phyloP scores from a whole-genome alignment of 2,113 vertebrate genomes.

The Lophochroa leadbeateri region DNA sequence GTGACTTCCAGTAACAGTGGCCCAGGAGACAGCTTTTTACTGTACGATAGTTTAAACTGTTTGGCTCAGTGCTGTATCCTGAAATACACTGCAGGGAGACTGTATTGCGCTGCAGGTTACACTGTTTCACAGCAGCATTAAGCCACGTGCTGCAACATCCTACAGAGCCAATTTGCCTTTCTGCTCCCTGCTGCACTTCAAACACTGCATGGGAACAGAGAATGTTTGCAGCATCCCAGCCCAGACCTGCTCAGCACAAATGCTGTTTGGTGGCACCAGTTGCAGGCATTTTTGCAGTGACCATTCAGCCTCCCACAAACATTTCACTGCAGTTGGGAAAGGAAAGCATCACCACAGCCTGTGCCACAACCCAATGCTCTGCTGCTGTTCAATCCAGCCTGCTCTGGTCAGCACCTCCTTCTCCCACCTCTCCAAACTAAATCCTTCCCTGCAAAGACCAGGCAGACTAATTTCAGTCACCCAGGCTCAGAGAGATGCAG shows the following conservation, averaged over 20 bases:
- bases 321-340: background rate
- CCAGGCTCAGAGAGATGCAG: background rate
- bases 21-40: constrained; percentile 55
- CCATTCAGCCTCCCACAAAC: background rate
- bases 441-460: background rate
- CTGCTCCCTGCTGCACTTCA: background rate
- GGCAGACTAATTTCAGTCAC: background rate
- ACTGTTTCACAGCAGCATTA: constrained; percentile 23
- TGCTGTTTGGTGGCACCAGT: background rate
- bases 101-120: constrained; percentile 27
- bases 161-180: constrained; percentile 10
- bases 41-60: constrained; percentile 13
- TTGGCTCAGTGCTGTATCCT: constrained; percentile 10
- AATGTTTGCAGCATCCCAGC: background rate
- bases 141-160: constrained; percentile 20
- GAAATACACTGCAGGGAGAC: constrained; percentile 44
- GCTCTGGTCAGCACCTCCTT: background rate
- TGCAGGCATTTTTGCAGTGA: background rate
- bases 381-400: background rate
- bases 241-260: background rate
- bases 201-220: background rate
- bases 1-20: constrained; percentile 56
- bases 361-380: background rate
- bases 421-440: background rate
- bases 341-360: background rate